These are phyloP conservation scores for Lordiphosa collinella DNA, from an alignment of 1,140 invertebrate species.

Conservation along the genomic window DNA sequence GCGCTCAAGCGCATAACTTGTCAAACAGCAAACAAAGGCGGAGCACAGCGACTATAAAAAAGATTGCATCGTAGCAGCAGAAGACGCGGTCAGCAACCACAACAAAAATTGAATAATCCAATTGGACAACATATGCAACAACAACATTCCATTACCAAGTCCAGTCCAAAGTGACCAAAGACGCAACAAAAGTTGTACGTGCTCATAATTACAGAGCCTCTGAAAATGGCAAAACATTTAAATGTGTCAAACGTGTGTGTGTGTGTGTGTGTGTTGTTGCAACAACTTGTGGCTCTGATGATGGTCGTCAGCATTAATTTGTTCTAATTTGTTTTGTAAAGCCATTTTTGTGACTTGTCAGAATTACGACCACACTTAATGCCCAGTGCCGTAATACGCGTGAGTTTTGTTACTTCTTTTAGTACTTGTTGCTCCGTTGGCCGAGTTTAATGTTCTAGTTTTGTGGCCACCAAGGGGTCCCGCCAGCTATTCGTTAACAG, in stretches of 20 bases:
- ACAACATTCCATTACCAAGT: conserved; percentile 33
- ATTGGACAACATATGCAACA: conserved; percentile 18
- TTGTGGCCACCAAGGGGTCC: conserved; percentile 2
- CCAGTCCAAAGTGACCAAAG: conserved; percentile 5
- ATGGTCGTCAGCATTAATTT: conserved; percentile 25
- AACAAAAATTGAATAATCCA: conserved; percentile 35
- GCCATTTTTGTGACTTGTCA: conserved; percentile 41
- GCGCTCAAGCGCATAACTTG: conserved; percentile 37
- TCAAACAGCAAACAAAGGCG: conserved; percentile 43
- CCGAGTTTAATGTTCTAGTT: conserved; percentile 59
- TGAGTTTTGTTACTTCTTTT: conserved; percentile 18
- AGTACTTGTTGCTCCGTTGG: conserved; percentile 7
- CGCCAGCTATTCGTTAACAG: conserved; percentile 23
- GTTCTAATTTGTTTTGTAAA: conserved; percentile 46
- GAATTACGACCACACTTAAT: conserved; percentile 29
- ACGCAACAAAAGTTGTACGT: conserved; percentile 4
- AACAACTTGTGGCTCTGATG: not conserved
- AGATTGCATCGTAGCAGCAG: conserved; percentile 42
- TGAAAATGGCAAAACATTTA: conserved; percentile 10
- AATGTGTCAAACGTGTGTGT: conserved; percentile 28
- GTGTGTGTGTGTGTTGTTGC: not conserved
- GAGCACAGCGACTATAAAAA: conserved; percentile 9
- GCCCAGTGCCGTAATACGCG: conserved; percentile 37
- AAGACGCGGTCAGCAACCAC: not conserved
- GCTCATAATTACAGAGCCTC: conserved; percentile 32